Percentiles rank a stretch among this genome's conserved stretches.
These are phyloP conservation scores for Thomomys bottae DNA, from an alignment of 2,113 vertebrate genomes.

Conservation along the genomic window DNA sequence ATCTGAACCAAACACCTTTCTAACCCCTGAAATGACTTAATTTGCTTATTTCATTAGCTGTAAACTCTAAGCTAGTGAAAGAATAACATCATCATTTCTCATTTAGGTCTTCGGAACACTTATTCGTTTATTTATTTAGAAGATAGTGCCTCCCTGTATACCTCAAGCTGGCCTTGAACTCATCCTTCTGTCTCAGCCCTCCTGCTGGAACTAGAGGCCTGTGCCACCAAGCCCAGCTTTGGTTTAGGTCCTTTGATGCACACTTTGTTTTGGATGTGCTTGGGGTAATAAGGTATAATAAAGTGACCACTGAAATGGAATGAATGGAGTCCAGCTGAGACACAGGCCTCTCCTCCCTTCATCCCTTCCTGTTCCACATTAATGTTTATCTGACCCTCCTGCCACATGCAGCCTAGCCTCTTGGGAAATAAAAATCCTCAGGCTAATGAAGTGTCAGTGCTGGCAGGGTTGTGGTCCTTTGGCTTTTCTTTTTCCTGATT, in stretches of 20 bases:
- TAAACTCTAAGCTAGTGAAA: neutral
- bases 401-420: neutral
- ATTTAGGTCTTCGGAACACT: neutral
- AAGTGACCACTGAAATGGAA: neutral
- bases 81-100: neutral
- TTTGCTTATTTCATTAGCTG: neutral
- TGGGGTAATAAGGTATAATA: neutral
- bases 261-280: neutral
- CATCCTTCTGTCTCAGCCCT: too few species aligned
- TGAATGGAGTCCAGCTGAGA: neutral
- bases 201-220: too few species aligned
- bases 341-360: neutral
- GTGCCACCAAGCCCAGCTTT: neutral
- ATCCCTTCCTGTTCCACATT: neutral
- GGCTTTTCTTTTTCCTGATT: neutral
- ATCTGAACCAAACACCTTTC: neutral
- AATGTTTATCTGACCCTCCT: neutral
- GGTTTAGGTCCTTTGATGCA: neutral
- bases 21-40: neutral
- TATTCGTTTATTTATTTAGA: too few species aligned
- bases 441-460: neutral
- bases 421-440: conserved; percentile 2
- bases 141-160: too few species aligned
- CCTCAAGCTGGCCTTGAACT: too few species aligned
- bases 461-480: neutral